These are phyloP conservation scores for Adela reaumurella DNA, from an alignment of 2,888 invertebrate genomes.

Conservation along the genomic window DNA sequence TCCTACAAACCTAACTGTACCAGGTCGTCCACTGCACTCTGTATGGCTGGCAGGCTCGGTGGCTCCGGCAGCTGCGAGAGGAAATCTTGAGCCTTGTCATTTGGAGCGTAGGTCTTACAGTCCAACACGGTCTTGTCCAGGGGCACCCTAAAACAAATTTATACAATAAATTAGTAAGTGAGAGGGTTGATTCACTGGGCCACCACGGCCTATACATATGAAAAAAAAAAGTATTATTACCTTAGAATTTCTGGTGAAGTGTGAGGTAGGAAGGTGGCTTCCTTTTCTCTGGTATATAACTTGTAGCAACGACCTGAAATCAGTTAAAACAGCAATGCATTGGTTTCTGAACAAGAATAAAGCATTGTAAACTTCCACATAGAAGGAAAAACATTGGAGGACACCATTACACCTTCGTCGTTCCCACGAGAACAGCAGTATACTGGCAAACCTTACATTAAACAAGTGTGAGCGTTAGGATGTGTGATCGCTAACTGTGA, in stretches of 20 bases:
- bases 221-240: constrained; percentile 19
- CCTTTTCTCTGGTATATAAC: constrained; percentile 50
- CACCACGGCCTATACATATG: too few relatives aligned
- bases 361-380: too few relatives aligned
- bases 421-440: too few relatives aligned
- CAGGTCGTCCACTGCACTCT: constrained; percentile 58
- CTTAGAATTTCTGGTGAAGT: constrained; percentile 62
- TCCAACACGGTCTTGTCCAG: constrained; percentile 58
- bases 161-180: too few relatives aligned
- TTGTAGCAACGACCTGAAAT: constrained; percentile 52
- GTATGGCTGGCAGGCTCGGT: constrained; percentile 48
- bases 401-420: too few relatives aligned
- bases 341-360: too few relatives aligned
- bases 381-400: too few relatives aligned
- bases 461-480: too few relatives aligned
- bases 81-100: constrained; percentile 56
- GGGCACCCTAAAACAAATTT: constrained; percentile 32
- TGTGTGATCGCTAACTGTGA: too few relatives aligned
- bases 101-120: constrained; percentile 58
- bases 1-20: constrained; percentile 44
- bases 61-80: constrained; percentile 60
- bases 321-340: too few relatives aligned
- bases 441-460: too few relatives aligned
- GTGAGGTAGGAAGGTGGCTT: constrained; percentile 41
- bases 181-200: too few relatives aligned